Percentiles rank a stretch among this genome's conserved stretches.
These are phyloP conservation scores for Pelvicachromis taeniatus DNA, from an alignment of 2,113 vertebrate genomes.

Conservation along the genomic window DNA sequence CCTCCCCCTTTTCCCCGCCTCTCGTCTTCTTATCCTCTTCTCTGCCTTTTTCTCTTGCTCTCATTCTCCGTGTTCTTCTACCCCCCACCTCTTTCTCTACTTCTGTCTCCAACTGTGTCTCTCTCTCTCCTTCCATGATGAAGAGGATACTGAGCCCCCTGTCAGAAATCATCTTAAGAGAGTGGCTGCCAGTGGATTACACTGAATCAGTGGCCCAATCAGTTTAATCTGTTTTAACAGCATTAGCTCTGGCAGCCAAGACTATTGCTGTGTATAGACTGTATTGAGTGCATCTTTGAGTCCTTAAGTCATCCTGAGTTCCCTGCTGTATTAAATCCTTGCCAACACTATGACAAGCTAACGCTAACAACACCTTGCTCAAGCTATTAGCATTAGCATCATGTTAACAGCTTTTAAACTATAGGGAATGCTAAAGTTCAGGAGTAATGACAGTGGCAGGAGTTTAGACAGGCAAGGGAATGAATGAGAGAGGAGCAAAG, in stretches of 20 bases:
- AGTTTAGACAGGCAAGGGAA: slow-evolving; percentile 2
- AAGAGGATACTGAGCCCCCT: slow-evolving; percentile 18
- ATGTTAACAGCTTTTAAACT: slow-evolving; percentile 2
- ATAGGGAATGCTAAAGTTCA: background rate
- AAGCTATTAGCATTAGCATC: background rate
- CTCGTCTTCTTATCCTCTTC: background rate
- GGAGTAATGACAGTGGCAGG: background rate
- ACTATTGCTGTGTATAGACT: background rate
- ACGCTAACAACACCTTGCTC: background rate
- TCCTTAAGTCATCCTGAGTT: slow-evolving; percentile 11
- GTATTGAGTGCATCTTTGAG: slow-evolving; percentile 4
- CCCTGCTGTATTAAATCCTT: slow-evolving; percentile 2
- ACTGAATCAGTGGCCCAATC: slow-evolving; percentile 32
- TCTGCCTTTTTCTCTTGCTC: background rate
- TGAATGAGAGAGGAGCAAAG: background rate
- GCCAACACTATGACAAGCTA: background rate
- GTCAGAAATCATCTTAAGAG: slow-evolving; percentile 44
- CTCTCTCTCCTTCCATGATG: background rate
- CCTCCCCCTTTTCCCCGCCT: background rate
- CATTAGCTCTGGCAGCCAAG: slow-evolving; percentile 14
- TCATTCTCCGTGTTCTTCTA: background rate
- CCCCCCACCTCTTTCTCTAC: background rate
- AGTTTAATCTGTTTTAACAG: slow-evolving; percentile 52
- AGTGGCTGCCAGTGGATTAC: slow-evolving; percentile 44
- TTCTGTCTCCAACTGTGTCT: background rate